Base-by-base conservation (phyloP, 2,888 invertebrate species). In the Therioaphis trifolii region DNA sequence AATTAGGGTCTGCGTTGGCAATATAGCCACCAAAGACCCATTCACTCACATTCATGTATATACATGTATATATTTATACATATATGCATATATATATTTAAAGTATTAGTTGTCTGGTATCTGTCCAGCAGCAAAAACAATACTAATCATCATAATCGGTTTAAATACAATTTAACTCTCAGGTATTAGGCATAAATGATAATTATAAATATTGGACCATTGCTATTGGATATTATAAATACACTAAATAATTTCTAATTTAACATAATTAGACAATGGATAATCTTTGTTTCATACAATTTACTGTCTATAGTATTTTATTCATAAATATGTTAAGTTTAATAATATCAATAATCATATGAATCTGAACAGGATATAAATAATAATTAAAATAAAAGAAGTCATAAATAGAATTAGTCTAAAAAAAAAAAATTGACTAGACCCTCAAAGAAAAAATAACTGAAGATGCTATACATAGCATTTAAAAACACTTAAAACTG, bases 341-440 rank as follows among this genome's bases (percentile, higher is more conserved):
- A 58, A 71, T 49, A 49, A 66, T 66, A 66, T 43, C 58, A 71
- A 58, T 69, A 69, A 79, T 68, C 4, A 11, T 40, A 68, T 24
- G 18, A 63, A 61, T 72, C 72, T 72, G 80, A 43, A 61, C 49
- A 71, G 80, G 46, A 58, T 71, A 29, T 21, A 80, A 61, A 71
- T 29, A 71, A 46, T 21, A 71, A 29, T 69, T 58, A 61, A 1
- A 79, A n/a, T 69, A 71, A 78, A 55, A 71, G 18, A 61, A 61
- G 9, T 63, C 63, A 63, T 63, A 82, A 82, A 72, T 63, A 82
- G 7, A 49, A 82, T 82, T 74, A 63, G 80, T 74, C 72, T 82
- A 82, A 63, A 74, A 63, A 74, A n/a, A n/a, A 46, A 72, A 49
- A 82, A 72, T 82, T 74, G 80, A 82, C 80, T 82, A 82, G 80